Percentiles rank a stretch among this genome's conserved stretches.
Evolutionary conservation across 1,140 invertebrate genomes (phyloP).

Genomic region (Philotrypesis tridentata): DNA sequence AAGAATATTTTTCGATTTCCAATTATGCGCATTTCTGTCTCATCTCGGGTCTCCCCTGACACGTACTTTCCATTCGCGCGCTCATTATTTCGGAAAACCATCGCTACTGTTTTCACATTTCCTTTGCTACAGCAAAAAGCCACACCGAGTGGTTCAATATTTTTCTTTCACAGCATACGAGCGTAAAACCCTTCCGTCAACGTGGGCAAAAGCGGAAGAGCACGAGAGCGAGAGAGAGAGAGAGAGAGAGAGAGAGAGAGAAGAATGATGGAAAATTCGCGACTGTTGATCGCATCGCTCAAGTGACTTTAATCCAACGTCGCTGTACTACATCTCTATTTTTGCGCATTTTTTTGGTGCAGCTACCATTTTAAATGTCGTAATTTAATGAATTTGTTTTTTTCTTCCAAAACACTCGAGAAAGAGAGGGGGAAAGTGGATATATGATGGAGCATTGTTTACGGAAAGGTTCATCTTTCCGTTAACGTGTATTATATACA

Average conservation of each 20-base stretch:
- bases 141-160: conserved; percentile 17
- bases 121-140: neutral
- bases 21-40: neutral
- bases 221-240: neutral
- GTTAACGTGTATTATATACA: neutral
- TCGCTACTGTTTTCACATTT: neutral
- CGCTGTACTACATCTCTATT: neutral
- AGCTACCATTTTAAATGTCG: neutral
- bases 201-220: neutral
- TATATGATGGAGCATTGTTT: neutral
- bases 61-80: neutral
- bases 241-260: neutral
- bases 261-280: conserved; percentile 27
- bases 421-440: too few relatives aligned
- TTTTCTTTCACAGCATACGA: neutral
- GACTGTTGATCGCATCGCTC: conserved; percentile 46
- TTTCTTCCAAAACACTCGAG: neutral
- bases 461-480: neutral
- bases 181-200: neutral
- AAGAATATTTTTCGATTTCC: conserved; percentile 11
- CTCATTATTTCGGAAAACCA: conserved; percentile 22
- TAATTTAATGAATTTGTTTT: neutral
- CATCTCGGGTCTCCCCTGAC: neutral
- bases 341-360: neutral
- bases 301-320: conserved; percentile 51